Conservation (phyloP, 2,797 vertebrate genomes). For the Typhlichthys subterraneus region DNA sequence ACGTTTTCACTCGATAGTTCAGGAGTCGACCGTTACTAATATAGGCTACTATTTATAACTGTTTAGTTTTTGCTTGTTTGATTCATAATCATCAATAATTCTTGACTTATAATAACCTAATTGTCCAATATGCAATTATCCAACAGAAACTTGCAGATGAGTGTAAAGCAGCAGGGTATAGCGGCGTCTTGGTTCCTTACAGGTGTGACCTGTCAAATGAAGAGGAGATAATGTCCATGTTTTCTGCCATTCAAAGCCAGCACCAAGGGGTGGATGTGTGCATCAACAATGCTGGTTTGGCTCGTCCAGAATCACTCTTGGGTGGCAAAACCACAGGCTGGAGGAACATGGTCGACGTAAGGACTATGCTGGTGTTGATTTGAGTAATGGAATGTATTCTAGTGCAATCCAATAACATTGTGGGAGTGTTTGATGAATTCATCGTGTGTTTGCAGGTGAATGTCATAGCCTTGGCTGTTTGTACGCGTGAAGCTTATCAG, state of each 20-base stretch:
- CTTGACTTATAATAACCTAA: no score
- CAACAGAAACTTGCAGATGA: slow-evolving; percentile 90
- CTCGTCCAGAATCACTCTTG: slow-evolving; percentile 87
- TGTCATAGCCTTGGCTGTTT: slow-evolving; percentile 92
- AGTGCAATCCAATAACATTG: no score
- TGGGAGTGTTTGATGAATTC: slow-evolving; percentile 66
- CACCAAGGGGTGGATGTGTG: slow-evolving; percentile 93
- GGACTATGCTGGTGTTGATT: slow-evolving; percentile 65
- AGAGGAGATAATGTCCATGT: slow-evolving; percentile 97
- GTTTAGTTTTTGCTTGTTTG: no score
- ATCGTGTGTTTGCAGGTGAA: slow-evolving; percentile 83
- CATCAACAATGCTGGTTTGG: slow-evolving; percentile 94
- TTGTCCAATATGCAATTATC: no score
- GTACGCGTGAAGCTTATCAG: slow-evolving; percentile 85
- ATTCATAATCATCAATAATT: no score
- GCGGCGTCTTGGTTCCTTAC: slow-evolving; percentile 89
- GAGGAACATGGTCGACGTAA: slow-evolving; percentile 94
- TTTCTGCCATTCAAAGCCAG: slow-evolving; percentile 90
- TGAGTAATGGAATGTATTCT: no score
- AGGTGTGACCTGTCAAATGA: slow-evolving; percentile 94
- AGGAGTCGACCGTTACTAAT: no score
- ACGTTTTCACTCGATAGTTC: no score
- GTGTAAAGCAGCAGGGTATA: slow-evolving; percentile 92
- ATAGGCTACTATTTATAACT: no score
- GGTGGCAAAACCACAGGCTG: slow-evolving; percentile 89